These are phyloP conservation scores for Ceratosolen fusciceps DNA, from an alignment of 1,140 invertebrate genomes.

Conservation along the genomic window DNA sequence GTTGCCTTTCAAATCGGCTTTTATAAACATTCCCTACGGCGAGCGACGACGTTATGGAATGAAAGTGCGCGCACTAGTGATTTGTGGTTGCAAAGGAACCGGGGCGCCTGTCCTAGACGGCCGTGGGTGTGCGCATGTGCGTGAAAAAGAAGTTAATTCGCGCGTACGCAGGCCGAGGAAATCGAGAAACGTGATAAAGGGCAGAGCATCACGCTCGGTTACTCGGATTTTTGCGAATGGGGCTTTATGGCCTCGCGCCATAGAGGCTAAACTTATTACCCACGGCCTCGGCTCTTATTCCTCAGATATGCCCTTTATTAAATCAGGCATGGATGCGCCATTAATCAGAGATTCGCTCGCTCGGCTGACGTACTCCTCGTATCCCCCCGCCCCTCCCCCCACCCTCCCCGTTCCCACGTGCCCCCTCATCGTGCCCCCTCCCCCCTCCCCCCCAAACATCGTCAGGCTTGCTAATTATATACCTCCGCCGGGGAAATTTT, in stretches of 20 bases:
- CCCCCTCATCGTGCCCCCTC: too few relatives aligned
- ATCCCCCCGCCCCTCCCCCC: too few relatives aligned
- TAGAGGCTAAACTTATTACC: constrained; percentile 43
- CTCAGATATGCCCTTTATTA: constrained; percentile 30
- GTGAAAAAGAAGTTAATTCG: background rate
- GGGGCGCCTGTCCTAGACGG: too few relatives aligned
- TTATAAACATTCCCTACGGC: too few relatives aligned
- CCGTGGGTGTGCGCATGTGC: background rate
- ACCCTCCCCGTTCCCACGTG: too few relatives aligned
- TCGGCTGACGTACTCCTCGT: background rate
- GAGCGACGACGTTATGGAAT: background rate
- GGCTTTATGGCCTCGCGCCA: constrained; percentile 32
- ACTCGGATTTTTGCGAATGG: constrained; percentile 29
- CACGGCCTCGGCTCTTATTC: constrained; percentile 15
- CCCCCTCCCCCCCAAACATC: too few relatives aligned
- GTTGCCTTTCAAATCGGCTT: too few relatives aligned
- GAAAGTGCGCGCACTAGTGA: background rate
- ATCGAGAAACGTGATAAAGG: constrained; percentile 34
- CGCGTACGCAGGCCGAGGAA: background rate
- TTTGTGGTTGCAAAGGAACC: background rate
- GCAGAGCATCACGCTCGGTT: constrained; percentile 33
- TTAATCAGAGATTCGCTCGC: constrained; percentile 11
- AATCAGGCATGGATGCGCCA: constrained; percentile 6
- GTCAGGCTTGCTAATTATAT: too few relatives aligned
- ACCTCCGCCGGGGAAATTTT: too few relatives aligned